Evolutionary conservation across 1,140 invertebrate genomes (phyloP).

Genomic region (Rhopalosiphum padi): DNA sequence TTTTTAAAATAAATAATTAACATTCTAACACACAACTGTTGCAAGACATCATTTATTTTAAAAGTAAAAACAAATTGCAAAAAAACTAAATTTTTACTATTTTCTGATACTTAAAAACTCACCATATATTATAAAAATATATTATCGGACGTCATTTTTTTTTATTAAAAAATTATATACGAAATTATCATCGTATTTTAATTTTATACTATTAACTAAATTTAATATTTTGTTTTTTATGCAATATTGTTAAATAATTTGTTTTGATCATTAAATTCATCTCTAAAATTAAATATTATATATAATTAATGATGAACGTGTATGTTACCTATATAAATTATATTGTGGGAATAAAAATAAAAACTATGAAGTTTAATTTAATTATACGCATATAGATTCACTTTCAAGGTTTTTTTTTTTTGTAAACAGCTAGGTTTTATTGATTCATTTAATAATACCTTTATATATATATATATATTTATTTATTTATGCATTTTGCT

Average conservation of each 20-base stretch:
- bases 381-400: background rate
- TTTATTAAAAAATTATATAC: background rate
- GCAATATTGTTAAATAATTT: background rate
- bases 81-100: background rate
- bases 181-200: background rate
- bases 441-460: background rate
- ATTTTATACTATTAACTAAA: background rate
- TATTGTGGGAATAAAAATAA: background rate
- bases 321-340: background rate
- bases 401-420: background rate
- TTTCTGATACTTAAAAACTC: background rate
- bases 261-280: background rate
- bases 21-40: background rate
- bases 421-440: background rate
- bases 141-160: background rate
- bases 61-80: background rate
- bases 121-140: no score
- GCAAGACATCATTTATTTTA: background rate
- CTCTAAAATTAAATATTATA: background rate
- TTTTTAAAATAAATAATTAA: background rate
- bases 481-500: background rate
- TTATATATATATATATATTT: no score
- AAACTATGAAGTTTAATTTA: background rate
- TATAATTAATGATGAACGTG: background rate
- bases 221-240: background rate